Evolutionary conservation across 2,888 invertebrate species (phyloP).

Genomic region (Ormyrus thymus): DNA sequence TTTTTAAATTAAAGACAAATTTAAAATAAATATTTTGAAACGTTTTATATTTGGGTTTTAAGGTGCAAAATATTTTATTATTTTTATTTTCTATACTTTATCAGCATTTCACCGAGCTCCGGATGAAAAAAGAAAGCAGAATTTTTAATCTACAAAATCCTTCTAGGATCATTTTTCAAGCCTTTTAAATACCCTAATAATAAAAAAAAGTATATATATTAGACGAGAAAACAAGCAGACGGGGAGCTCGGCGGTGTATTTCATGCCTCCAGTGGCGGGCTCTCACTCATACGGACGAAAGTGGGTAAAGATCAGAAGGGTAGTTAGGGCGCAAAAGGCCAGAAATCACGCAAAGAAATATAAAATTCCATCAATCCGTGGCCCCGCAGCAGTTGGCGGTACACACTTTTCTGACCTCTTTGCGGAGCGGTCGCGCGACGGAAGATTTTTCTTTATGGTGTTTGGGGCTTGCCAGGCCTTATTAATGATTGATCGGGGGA

Average conservation of each 20-base stretch:
- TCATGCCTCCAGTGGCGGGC: background rate
- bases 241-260: background rate
- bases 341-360: constrained; percentile 72
- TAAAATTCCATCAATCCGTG: constrained; percentile 74
- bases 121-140: too few relatives aligned
- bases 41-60: too few relatives aligned
- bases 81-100: too few relatives aligned
- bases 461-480: constrained; percentile 73
- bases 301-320: constrained; percentile 24
- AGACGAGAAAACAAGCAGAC: background rate
- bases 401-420: constrained; percentile 67
- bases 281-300: background rate
- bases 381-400: constrained; percentile 58
- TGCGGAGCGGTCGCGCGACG: constrained; percentile 48
- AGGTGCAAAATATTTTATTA: too few relatives aligned
- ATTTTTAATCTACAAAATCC: too few relatives aligned
- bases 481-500: constrained; percentile 75
- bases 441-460: constrained; percentile 65
- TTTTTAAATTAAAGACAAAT: too few relatives aligned
- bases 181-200: background rate
- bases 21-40: too few relatives aligned
- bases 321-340: constrained; percentile 53
- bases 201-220: constrained; percentile 15
- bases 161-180: background rate
- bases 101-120: too few relatives aligned